These are phyloP conservation scores for Pantherophis guttatus DNA, from an alignment of 2,113 vertebrate genomes.

Conservation along the genomic window DNA sequence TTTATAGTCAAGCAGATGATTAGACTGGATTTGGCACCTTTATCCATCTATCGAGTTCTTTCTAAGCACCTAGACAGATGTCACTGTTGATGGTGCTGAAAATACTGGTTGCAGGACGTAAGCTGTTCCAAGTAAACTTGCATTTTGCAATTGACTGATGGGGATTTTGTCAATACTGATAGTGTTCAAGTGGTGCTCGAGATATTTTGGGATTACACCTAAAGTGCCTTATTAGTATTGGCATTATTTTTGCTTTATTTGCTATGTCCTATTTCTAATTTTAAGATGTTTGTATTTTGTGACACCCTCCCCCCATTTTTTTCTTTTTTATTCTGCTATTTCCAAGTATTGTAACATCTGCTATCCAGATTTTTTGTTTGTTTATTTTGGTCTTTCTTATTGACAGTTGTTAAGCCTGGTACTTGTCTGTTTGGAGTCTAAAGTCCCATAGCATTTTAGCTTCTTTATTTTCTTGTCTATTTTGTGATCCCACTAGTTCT, in stretches of 20 bases:
- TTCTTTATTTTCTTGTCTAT: neutral
- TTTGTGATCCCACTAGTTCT: neutral
- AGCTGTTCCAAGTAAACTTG: neutral
- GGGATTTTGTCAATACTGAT: neutral
- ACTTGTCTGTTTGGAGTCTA: neutral
- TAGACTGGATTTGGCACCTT: neutral
- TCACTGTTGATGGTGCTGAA: neutral
- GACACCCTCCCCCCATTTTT: neutral
- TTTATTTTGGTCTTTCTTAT: neutral
- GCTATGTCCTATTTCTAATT: neutral
- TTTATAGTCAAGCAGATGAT: neutral
- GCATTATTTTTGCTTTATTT: neutral
- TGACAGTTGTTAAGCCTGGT: neutral
- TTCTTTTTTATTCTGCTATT: neutral
- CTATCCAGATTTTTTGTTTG: neutral
- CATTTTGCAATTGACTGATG: neutral
- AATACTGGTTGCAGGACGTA: neutral
- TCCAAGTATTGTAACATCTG: neutral
- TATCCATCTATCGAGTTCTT: neutral
- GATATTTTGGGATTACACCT: neutral
- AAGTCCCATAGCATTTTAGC: neutral
- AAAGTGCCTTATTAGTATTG: neutral
- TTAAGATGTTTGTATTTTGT: neutral
- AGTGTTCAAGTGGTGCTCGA: neutral
- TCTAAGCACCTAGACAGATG: neutral